A percentile compares a stretch with the other conserved stretches of the same genome.
phyloP scores from a whole-genome alignment of 1,140 invertebrate genomes.

The Drosophila nigrodunni region DNA sequence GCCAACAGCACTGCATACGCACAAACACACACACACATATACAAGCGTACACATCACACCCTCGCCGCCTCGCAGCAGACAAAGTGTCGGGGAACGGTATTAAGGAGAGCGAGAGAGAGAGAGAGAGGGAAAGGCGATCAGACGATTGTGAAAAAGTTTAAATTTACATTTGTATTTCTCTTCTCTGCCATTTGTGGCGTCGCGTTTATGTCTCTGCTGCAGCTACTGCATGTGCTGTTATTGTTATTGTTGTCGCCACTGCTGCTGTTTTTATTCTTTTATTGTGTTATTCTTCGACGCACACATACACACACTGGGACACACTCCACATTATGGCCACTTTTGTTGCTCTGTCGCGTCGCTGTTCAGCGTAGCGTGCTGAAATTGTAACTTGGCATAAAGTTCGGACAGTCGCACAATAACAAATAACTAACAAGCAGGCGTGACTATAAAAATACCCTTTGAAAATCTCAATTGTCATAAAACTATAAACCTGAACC shows the following conservation, averaged over 20 bases:
- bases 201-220: slow-evolving; percentile 26
- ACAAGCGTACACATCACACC: slow-evolving; percentile 49
- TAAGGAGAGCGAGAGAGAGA: not conserved
- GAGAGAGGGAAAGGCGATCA: slow-evolving; percentile 7
- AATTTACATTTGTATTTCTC: slow-evolving; percentile 75
- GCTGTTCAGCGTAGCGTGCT: slow-evolving; percentile 68
- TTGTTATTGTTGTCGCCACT: slow-evolving; percentile 6
- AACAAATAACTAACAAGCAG: slow-evolving; percentile 17
- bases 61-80: slow-evolving; percentile 43
- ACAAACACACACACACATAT: slow-evolving; percentile 14
- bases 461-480: not conserved
- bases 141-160: slow-evolving; percentile 73
- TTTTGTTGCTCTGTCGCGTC: slow-evolving; percentile 53
- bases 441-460: slow-evolving; percentile 13
- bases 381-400: slow-evolving; percentile 49
- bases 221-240: slow-evolving; percentile 38
- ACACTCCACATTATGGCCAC: slow-evolving; percentile 60
- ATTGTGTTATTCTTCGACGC: slow-evolving; percentile 38
- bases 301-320: slow-evolving; percentile 17
- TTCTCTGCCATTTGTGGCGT: slow-evolving; percentile 46
- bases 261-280: slow-evolving; percentile 28
- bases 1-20: slow-evolving; percentile 62
- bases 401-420: slow-evolving; percentile 44
- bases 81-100: slow-evolving; percentile 19
- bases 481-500: no score